Evolutionary conservation across 2,797 vertebrate genomes (phyloP).

Genomic region (Macrochelys suwanniensis): DNA sequence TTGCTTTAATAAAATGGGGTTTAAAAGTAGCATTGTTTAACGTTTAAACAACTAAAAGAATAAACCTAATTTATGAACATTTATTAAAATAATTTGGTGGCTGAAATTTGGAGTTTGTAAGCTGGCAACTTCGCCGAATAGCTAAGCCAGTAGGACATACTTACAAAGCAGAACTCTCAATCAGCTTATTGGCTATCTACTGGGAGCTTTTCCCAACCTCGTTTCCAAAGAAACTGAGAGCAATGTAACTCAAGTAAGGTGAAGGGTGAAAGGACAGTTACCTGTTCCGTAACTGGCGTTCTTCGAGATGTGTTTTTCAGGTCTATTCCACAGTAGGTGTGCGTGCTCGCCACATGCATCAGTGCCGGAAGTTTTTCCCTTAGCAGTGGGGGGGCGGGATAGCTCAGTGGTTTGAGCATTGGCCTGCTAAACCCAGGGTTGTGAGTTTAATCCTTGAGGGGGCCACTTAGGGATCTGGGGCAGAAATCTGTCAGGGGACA

Average conservation of each 20-base stretch:
- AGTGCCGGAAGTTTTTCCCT: too few species aligned
- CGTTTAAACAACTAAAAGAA: background rate
- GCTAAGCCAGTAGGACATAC: background rate
- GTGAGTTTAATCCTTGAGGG: too few species aligned
- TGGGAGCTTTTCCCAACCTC: background rate
- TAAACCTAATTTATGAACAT: background rate
- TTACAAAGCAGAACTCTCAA: conserved; percentile 2
- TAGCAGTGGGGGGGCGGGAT: too few species aligned
- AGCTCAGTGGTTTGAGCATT: too few species aligned
- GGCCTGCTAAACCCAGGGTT: too few species aligned
- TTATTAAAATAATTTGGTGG: background rate
- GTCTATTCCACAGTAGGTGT: too few species aligned
- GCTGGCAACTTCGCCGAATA: background rate
- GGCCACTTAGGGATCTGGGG: too few species aligned
- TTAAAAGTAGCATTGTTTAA: background rate
- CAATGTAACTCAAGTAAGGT: background rate
- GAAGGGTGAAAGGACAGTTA: background rate
- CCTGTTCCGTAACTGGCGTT: too few species aligned
- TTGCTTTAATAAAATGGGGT: background rate
- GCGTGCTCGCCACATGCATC: too few species aligned
- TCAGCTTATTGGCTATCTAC: background rate
- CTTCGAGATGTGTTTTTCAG: too few species aligned
- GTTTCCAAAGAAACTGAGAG: background rate
- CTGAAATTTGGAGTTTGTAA: background rate
- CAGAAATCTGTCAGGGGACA: too few species aligned